A percentile compares a stretch with the other conserved stretches of the same genome.
Evolutionary conservation across 1,140 invertebrate genomes (phyloP).

Genomic region (Brachystomella parvula): DNA sequence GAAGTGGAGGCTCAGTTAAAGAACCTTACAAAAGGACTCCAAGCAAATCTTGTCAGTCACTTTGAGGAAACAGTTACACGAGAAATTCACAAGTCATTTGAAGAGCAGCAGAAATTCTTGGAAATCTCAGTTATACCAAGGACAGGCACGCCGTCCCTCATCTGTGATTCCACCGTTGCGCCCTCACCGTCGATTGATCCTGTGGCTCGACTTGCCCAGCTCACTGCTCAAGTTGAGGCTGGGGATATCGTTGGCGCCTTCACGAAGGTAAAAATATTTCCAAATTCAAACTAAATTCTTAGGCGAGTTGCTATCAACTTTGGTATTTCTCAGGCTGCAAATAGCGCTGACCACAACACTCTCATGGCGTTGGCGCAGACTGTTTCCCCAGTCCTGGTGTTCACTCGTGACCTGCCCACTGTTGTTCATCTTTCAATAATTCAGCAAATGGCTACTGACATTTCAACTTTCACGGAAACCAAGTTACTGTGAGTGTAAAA

Average conservation of each 20-base stretch:
- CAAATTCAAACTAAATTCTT: background rate
- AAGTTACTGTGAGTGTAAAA: constrained; percentile 30
- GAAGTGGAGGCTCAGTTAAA: constrained; percentile 30
- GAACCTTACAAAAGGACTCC: constrained; percentile 21
- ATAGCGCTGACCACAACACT: constrained; percentile 18
- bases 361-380: constrained; percentile 31
- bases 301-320: background rate
- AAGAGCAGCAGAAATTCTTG: constrained; percentile 34
- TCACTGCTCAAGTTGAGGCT: constrained; percentile 18
- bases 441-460: constrained; percentile 31
- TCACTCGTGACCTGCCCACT: constrained; percentile 22
- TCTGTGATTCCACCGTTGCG: constrained; percentile 18
- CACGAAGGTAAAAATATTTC: constrained; percentile 19
- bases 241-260: constrained; percentile 33
- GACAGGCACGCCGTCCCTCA: constrained; percentile 27
- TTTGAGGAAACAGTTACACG: constrained; percentile 25
- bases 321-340: constrained; percentile 21
- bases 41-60: constrained; percentile 30
- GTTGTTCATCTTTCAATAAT: constrained; percentile 28
- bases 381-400: constrained; percentile 22
- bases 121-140: constrained; percentile 29
- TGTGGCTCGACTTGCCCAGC: constrained; percentile 11
- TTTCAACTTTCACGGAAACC: constrained; percentile 27
- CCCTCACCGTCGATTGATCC: constrained; percentile 16
- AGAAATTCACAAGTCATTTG: constrained; percentile 26